Conservation (phyloP, 2,888 invertebrate species). For the Eilema depressum region DNA sequence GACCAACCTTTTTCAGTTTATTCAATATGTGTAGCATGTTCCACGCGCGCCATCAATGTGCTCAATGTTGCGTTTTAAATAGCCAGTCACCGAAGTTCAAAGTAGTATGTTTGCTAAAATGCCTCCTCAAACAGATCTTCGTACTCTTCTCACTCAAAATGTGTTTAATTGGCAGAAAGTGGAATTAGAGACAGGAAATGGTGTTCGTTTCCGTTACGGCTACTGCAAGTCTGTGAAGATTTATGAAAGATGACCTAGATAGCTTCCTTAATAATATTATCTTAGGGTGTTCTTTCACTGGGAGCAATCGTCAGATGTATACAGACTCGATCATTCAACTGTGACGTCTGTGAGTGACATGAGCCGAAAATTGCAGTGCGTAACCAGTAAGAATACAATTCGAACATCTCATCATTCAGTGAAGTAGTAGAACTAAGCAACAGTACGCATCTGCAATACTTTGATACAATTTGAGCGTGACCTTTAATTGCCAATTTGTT, state of each 20-base stretch:
- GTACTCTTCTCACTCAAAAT: neutral
- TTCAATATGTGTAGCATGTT: too few species aligned
- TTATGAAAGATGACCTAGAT: slow-evolving; percentile 2
- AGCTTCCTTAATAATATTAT: neutral
- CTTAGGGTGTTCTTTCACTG: neutral
- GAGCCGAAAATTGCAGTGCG: neutral
- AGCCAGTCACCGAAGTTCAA: neutral
- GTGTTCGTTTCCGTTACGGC: neutral
- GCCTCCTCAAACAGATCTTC: neutral
- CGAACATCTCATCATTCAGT: too few species aligned
- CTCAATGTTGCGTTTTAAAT: too few species aligned
- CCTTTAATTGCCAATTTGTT: too few species aligned
- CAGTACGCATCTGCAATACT: too few species aligned
- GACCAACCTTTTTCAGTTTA: too few species aligned
- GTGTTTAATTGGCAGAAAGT: neutral
- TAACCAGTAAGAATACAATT: neutral
- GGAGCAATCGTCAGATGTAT: neutral
- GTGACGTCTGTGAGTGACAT: neutral
- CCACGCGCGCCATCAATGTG: too few species aligned
- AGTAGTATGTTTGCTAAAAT: neutral
- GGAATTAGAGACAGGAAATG: neutral
- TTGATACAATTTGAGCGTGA: too few species aligned
- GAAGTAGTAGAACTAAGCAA: too few species aligned
- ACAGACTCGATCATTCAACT: neutral
- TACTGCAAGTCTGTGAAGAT: slow-evolving; percentile 1